Percentiles rank a stretch among this genome's conserved stretches.
Conservation (phyloP, 2,888 invertebrate species). For the Rotaria socialis region DNA sequence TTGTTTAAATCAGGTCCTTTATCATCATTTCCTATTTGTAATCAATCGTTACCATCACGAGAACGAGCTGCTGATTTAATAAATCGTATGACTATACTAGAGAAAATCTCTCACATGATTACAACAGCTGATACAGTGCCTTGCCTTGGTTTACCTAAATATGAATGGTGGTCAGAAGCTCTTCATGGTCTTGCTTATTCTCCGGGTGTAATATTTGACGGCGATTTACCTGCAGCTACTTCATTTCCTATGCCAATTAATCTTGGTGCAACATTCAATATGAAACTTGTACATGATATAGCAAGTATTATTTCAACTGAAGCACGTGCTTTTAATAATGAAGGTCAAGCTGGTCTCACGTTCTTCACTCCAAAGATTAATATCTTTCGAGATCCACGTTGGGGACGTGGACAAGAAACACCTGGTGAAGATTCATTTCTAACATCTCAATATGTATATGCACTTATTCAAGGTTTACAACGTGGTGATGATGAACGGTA, state of each 20-base stretch:
- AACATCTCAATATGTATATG: slow-evolving; percentile 17
- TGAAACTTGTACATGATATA: not conserved
- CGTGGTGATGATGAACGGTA: slow-evolving; percentile 4
- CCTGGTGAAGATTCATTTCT: not conserved
- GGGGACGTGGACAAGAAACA: too few relatives aligned
- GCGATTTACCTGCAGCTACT: not conserved
- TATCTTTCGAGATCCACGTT: slow-evolving; percentile 19
- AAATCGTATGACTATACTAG: not conserved
- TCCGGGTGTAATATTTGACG: not conserved
- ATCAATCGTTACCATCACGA: not conserved
- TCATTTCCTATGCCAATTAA: slow-evolving; percentile 23
- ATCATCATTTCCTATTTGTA: not conserved
- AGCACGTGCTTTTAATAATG: too few relatives aligned
- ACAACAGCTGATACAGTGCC: not conserved
- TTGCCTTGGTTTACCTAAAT: not conserved
- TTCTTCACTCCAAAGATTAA: not conserved
- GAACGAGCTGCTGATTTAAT: slow-evolving; percentile 2
- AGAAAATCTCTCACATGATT: slow-evolving; percentile 3
- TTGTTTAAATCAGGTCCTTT: not conserved
- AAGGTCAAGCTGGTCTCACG: not conserved
- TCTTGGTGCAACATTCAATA: slow-evolving; percentile 2
- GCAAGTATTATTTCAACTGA: not conserved
- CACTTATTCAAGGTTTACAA: slow-evolving; percentile 10
- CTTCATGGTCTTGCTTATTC: not conserved
- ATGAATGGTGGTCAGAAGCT: slow-evolving; percentile 18